A percentile compares a stretch with the other conserved stretches of the same genome.
Evolutionary conservation across 2,888 invertebrate genomes (phyloP).

Genomic region (Cordylochernes scorpioides): DNA sequence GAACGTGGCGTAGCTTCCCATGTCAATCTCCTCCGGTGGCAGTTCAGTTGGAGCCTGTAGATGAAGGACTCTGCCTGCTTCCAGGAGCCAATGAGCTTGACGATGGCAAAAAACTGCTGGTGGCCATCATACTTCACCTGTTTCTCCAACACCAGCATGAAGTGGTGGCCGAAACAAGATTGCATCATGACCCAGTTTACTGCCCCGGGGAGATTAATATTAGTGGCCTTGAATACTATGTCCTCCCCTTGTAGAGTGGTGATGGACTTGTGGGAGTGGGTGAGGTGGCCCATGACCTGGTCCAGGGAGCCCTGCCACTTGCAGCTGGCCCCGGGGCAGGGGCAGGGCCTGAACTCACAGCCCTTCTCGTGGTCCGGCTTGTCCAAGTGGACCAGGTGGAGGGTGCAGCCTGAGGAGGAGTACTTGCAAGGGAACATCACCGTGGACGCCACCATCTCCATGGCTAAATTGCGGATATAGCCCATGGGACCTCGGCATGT

Average conservation of each 20-base stretch:
- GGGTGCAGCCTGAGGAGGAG: conserved; percentile 73
- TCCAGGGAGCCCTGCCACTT: conserved; percentile 96
- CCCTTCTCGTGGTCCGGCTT: conserved; percentile 95
- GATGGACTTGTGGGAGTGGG: conserved; percentile 36
- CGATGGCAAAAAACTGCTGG: conserved; percentile 90
- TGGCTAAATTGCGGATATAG: conserved; percentile 85
- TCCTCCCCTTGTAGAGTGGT: conserved; percentile 47
- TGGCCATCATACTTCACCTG: conserved; percentile 92
- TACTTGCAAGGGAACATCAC: conserved; percentile 98
- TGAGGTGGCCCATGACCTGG: conserved; percentile 92
- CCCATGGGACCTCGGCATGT: conserved; percentile 82
- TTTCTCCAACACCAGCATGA: conserved; percentile 96
- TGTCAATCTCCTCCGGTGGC: conserved; percentile 69
- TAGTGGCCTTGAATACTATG: conserved; percentile 95
- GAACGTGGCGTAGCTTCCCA: conserved; percentile 98
- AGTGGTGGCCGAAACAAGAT: conserved; percentile 94
- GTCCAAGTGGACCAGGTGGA: conserved; percentile 76
- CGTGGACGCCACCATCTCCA: conserved; percentile 97
- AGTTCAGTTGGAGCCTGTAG: conserved; percentile 69
- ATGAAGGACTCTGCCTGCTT: conserved; percentile 98
- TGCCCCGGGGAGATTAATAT: conserved; percentile 94
- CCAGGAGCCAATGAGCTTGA: conserved; percentile 88
- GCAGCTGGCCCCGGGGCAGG: conserved; percentile 96
- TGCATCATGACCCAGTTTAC: conserved; percentile 99
- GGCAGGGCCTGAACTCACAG: conserved; percentile 78